Percentiles rank a stretch among this genome's conserved stretches.
Conservation (phyloP, 2,888 invertebrate genomes). For the Diarsia mendica region DNA sequence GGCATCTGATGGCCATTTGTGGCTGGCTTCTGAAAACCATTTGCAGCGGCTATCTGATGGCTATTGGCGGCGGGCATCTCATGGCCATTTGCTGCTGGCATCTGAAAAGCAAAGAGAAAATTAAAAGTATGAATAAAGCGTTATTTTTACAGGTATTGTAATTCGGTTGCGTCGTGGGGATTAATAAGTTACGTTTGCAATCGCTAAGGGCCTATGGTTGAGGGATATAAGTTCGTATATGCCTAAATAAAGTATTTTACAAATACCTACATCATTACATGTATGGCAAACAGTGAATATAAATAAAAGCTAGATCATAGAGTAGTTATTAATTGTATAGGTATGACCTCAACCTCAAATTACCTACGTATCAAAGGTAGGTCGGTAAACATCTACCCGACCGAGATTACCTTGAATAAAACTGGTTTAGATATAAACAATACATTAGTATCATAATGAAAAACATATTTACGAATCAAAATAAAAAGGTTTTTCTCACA, state of each 20-base stretch:
- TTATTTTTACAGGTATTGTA: neutral
- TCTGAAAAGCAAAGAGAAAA: slow-evolving; percentile 26
- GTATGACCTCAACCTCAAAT: slow-evolving; percentile 46
- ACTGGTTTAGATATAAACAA: slow-evolving; percentile 34
- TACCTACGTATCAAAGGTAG: neutral
- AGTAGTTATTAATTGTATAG: slow-evolving; percentile 8
- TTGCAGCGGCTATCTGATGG: slow-evolving; percentile 4
- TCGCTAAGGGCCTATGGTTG: neutral
- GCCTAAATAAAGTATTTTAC: neutral
- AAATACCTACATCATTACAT: neutral
- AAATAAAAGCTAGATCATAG: no score
- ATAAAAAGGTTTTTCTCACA: neutral
- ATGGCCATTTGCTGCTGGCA: slow-evolving; percentile 34
- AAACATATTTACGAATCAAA: slow-evolving; percentile 3
- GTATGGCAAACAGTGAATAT: neutral
- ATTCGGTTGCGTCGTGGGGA: neutral
- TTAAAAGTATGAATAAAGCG: neutral
- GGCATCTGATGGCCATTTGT: slow-evolving; percentile 9
- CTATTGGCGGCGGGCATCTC: slow-evolving; percentile 14
- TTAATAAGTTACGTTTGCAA: neutral
- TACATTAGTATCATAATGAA: neutral
- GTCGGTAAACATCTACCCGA: slow-evolving; percentile 7
- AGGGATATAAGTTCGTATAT: neutral
- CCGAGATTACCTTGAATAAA: slow-evolving; percentile 12
- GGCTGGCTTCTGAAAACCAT: slow-evolving; percentile 12